A percentile compares a stretch with the other conserved stretches of the same genome.
These are phyloP conservation scores for Polypterus bichir DNA, from an alignment of 2,113 vertebrate genomes.

Conservation along the genomic window DNA sequence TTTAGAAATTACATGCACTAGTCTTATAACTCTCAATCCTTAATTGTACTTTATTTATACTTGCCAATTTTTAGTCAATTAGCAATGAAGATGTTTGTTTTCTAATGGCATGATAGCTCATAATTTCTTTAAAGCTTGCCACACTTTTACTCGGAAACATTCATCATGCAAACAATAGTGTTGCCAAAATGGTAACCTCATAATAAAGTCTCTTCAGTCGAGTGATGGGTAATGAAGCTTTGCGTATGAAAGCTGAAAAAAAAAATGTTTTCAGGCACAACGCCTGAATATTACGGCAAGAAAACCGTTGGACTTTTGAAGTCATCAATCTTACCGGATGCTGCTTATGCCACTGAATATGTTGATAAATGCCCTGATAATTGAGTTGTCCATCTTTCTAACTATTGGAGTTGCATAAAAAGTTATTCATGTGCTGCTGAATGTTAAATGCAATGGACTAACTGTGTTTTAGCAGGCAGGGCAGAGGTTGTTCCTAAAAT, in stretches of 20 bases:
- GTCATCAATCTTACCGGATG: constrained; percentile 93
- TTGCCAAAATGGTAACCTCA: constrained; percentile 93
- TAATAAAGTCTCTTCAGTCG: constrained; percentile 94
- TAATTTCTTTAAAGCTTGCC: constrained; percentile 54
- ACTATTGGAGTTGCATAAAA: constrained; percentile 96
- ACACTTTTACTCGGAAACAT: constrained; percentile 66
- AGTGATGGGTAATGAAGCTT: constrained; percentile 97
- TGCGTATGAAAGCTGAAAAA: constrained; percentile 82
- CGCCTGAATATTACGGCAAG: constrained; percentile 83
- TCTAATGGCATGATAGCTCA: constrained; percentile 70
- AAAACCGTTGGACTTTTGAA: constrained; percentile 79
- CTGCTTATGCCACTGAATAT: constrained; percentile 77
- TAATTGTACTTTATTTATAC: too few relatives aligned
- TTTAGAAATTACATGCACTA: too few relatives aligned
- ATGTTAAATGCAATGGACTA: constrained; percentile 95
- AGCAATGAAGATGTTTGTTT: constrained; percentile 74
- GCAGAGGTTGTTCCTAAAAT: constrained; percentile 31
- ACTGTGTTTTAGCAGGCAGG: constrained; percentile 73
- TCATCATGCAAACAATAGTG: constrained; percentile 97
- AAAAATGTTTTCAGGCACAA: constrained; percentile 80
- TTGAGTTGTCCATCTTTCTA: constrained; percentile 98
- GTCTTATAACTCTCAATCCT: too few relatives aligned
- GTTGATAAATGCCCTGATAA: constrained; percentile 96
- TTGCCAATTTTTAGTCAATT: constrained; percentile 50
- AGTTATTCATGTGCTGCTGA: constrained; percentile 94